Base-by-base conservation (phyloP, 2,888 invertebrate species). In the Hermaeophaga mercurialis region DNA sequence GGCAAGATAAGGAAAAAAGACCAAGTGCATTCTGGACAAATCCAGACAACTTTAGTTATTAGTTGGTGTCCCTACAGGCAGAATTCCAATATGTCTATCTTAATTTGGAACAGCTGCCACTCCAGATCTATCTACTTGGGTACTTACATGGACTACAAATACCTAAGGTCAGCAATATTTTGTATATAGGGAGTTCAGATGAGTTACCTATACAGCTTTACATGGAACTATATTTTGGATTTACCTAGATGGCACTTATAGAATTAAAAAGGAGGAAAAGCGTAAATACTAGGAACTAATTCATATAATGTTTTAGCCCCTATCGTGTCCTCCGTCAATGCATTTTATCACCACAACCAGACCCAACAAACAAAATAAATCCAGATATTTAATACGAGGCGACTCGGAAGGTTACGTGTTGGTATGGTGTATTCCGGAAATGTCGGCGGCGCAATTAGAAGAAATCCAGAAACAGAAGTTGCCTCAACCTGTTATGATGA, bases 271-370 rank as follows among this genome's bases (percentile, higher is more conserved):
- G 4, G n/a, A 6, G 24, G 4, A 6, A 6, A 24, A 6, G 8
- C 8, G 4, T 9, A 31, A 11, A 7, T 26, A 11, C 3, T 26
- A 5, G 2, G 6, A 12, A 6, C 5, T 6, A 14, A 8, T n/a
- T 34, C 12, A 14, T 24, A n/a, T 8, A 44, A 44, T 6, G 44
- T 75, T 77, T 53, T 76, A 93, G 90, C 85, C 90, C 0, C 80
- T 95, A 0, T 92, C 93, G 0, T 95, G 95, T 72, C 93, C 94
- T 1, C 96, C 96, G 0, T 91, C 95, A 0, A 93, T 94, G 89
- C 84, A 89, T 44, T 88, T 90, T 68, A 84, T 90, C 9, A 86
- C 85, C 0, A 86, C 85, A 0, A 83, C 84, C 4, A 83, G 86
- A 2, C 86, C 87, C 14, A 87, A 85, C 41, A 87, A 86, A 63